These are phyloP conservation scores for Lichenostomus cassidix DNA, from an alignment of 2,113 vertebrate genomes.

Conservation along the genomic window DNA sequence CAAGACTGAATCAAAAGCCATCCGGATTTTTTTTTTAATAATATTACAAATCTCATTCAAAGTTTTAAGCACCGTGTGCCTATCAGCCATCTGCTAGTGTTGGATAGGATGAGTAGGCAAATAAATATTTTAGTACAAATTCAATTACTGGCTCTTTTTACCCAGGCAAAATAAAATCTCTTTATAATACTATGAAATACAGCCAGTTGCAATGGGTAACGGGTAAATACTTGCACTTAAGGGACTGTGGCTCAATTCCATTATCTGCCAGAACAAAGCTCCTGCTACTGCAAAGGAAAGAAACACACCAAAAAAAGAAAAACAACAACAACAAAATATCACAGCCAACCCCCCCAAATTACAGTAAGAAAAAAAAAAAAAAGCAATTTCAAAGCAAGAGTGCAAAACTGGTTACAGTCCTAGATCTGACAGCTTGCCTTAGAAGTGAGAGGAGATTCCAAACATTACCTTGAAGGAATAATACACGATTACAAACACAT, in stretches of 20 bases:
- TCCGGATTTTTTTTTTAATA: neutral
- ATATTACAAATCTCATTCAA: neutral
- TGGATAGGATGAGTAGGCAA: conserved; percentile 10
- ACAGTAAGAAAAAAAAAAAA: rapidly evolving
- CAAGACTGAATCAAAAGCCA: neutral
- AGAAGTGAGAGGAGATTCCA: neutral
- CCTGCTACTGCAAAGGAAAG: neutral
- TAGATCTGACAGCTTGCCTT: conserved; percentile 12
- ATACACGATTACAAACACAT: conserved; percentile 23
- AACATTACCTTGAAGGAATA: conserved; percentile 5
- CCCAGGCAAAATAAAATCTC: conserved; percentile 29
- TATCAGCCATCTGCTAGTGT: conserved; percentile 29
- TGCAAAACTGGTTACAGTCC: neutral
- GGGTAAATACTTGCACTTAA: conserved; percentile 17
- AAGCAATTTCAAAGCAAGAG: neutral
- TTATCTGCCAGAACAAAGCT: neutral
- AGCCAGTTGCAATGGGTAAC: conserved; percentile 18
- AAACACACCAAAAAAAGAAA: neutral
- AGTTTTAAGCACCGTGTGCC: neutral
- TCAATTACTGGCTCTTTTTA: conserved; percentile 32
- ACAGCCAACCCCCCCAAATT: neutral
- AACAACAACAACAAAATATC: neutral
- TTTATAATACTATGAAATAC: conserved; percentile 19
- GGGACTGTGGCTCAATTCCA: neutral
- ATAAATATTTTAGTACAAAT: conserved; percentile 48